Evolutionary conservation across 2,797 vertebrate genomes (phyloP), one percentile per base, ranked within the genome.

Genomic region (Labeo calbasu): DNA sequence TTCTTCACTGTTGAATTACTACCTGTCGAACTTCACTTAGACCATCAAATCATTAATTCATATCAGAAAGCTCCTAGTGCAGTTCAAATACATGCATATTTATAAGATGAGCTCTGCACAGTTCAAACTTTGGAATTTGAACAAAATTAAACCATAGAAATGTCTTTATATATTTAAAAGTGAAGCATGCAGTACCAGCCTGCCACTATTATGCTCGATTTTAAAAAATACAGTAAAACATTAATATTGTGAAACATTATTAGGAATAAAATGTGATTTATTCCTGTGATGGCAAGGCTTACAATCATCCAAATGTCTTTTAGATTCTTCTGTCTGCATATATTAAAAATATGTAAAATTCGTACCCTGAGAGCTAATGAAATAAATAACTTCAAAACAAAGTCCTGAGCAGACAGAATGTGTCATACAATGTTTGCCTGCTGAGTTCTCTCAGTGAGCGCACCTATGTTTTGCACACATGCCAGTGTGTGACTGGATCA

Each of bases 401-500:
- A 63, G 15, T 78, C 59, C 15, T 48, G 25, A 13, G 57, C 57
- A 48, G 57, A 19, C 23, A 78, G 43, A 78, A 65, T 14, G 40
- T 65, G 59, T 78, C 17, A 21, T 63, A 14, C 59, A 32, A 14
- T 32, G 23, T 78, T 65, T 32, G 46, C 25, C 59, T 50, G 68
- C 76, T 79, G 50, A 84, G 25, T 43, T 36, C 51, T 70, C 73
- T 71, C 53, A 19, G 43, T 36, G 57, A 69, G 76, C 10, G 1
- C 43, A 69, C 77, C 21, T 79, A 55, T 65, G 23, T 65, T 84
- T 81, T 50, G 53, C 84, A 69, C 59, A 68, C 65, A 85, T 76
- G 78, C 73, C 69, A 57, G 77, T 73, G 77, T 75, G 59, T 50
- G 32, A 84, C 59, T 80, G 77, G 77, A 85, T 85, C 77, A 85